Evolutionary conservation across 2,888 invertebrate species (phyloP).

Genomic region (Sepioteuthis lessoniana): DNA sequence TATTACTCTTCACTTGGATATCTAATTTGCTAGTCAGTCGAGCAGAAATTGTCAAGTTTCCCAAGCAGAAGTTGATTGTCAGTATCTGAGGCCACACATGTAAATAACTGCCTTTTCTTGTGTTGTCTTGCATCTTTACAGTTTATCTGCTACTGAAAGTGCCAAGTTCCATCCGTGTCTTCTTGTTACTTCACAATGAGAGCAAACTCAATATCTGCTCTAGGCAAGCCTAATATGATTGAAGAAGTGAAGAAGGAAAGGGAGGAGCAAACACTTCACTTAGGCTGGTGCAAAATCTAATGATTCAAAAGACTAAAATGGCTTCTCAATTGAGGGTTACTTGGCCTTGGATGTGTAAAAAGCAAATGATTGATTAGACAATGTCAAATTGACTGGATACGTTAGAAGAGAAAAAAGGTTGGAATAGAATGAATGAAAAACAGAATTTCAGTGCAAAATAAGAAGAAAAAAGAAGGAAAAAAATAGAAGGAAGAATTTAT

Average conservation of each 20-base stretch:
- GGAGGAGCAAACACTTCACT: background rate
- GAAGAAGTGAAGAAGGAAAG: background rate
- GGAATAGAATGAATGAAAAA: background rate
- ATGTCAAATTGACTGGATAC: background rate
- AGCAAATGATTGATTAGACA: background rate
- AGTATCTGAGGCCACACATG: too few relatives aligned
- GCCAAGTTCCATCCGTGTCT: background rate
- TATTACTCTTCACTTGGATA: too few relatives aligned
- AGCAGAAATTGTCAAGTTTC: too few relatives aligned
- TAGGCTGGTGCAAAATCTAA: background rate
- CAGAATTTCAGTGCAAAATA: background rate
- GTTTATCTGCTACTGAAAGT: background rate
- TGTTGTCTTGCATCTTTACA: background rate
- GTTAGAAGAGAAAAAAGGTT: background rate
- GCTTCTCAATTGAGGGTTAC: background rate
- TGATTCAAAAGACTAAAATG: background rate
- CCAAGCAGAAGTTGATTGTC: too few relatives aligned
- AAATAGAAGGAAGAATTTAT: background rate
- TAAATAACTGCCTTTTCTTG: background rate
- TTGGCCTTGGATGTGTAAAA: background rate
- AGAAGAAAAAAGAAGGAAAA: background rate
- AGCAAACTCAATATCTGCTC: background rate
- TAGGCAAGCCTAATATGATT: background rate
- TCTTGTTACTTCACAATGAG: background rate
- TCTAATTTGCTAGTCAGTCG: too few relatives aligned